Conservation (phyloP, 2,797 vertebrate genomes). For the Sebastes minor region DNA sequence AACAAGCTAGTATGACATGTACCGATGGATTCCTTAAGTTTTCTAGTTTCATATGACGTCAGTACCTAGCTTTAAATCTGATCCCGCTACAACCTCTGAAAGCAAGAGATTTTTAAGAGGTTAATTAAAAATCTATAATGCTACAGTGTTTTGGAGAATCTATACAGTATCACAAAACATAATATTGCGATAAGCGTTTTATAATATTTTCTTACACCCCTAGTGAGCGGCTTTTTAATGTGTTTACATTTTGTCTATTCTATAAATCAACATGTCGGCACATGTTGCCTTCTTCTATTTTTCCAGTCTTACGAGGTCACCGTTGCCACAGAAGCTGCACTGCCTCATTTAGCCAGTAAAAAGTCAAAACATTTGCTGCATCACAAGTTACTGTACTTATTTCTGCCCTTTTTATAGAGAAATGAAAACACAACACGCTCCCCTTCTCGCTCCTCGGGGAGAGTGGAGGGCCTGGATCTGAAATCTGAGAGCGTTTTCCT, state of each 20-base stretch:
- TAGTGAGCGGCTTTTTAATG: background rate
- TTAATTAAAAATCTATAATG: no score
- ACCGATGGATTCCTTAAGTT: no score
- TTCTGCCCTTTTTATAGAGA: slow-evolving; percentile 70
- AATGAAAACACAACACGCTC: slow-evolving; percentile 77
- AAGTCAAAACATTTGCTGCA: slow-evolving; percentile 45
- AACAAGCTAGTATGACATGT: no score
- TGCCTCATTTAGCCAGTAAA: background rate
- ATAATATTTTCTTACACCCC: no score
- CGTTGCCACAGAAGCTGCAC: background rate
- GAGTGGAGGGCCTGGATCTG: slow-evolving; percentile 76
- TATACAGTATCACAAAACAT: no score
- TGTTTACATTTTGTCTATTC: background rate
- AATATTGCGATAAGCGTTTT: no score
- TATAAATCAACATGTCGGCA: background rate
- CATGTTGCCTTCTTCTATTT: background rate
- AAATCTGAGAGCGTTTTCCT: slow-evolving; percentile 83
- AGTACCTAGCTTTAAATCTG: no score
- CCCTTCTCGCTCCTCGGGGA: slow-evolving; percentile 71
- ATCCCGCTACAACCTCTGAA: no score
- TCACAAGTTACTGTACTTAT: slow-evolving; percentile 57
- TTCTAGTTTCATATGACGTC: no score
- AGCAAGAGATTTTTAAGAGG: no score
- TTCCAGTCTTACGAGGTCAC: background rate
- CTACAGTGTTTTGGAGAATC: no score